phyloP scores from a whole-genome alignment of 1,140 invertebrate genomes.

The Tachypleus tridentatus region DNA sequence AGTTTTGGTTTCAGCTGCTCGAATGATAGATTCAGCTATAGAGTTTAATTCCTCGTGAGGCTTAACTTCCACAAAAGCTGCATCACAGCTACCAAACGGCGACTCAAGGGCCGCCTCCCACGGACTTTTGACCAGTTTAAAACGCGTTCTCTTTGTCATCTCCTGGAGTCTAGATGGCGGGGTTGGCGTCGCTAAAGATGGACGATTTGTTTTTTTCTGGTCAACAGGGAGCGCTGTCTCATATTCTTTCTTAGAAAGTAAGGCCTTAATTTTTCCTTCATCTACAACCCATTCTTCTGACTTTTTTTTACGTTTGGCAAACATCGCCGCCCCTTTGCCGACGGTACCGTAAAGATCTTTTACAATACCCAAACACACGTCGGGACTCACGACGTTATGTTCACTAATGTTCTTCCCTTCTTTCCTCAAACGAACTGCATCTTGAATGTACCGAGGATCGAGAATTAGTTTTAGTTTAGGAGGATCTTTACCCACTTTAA shows the following conservation, averaged over 20 bases:
- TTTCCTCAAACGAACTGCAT: slow-evolving; percentile 44
- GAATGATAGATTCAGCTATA: slow-evolving; percentile 11
- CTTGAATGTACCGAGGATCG: slow-evolving; percentile 61
- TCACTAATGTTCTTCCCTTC: slow-evolving; percentile 45
- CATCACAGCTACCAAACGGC: slow-evolving; percentile 46
- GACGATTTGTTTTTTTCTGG: too few relatives aligned
- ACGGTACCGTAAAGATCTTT: slow-evolving; percentile 47
- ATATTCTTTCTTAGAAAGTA: background rate
- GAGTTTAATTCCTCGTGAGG: slow-evolving; percentile 6
- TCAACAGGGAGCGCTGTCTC: too few relatives aligned
- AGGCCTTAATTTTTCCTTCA: slow-evolving; percentile 41
- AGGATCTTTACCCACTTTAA: slow-evolving; percentile 12
- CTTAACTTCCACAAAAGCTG: slow-evolving; percentile 44
- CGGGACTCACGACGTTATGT: slow-evolving; percentile 46
- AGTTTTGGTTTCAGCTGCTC: slow-evolving; percentile 14
- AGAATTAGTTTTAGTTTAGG: slow-evolving; percentile 57
- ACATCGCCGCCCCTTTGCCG: background rate
- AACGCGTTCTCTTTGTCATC: too few relatives aligned
- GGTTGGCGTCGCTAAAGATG: too few relatives aligned
- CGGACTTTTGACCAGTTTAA: slow-evolving; percentile 52
- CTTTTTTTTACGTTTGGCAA: slow-evolving; percentile 57
- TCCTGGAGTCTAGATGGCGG: too few relatives aligned
- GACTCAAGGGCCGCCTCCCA: slow-evolving; percentile 60
- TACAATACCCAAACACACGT: slow-evolving; percentile 55
- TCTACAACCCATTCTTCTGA: slow-evolving; percentile 79